Evolutionary conservation across 2,113 vertebrate species (phyloP), one percentile per base, ranked within the genome.

Genomic region (Lophochroa leadbeateri): DNA sequence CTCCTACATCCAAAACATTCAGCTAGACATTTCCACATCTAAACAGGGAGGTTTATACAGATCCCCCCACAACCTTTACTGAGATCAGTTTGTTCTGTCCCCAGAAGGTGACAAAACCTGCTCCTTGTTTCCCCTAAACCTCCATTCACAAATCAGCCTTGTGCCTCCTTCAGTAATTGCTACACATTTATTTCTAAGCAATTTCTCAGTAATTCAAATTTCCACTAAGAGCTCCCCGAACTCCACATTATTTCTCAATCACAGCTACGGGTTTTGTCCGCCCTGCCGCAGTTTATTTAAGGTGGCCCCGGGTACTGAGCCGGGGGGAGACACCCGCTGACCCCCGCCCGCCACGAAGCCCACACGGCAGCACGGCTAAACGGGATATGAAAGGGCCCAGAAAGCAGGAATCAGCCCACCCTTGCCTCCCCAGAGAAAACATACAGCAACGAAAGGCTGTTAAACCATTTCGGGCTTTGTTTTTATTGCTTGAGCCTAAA

Each of bases 121-220:
- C 1, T 41, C 58, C 79, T 85, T 86, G 25, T 71, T 81, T 71
- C 17, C 27, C 11, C 20, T 49, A 80, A 80, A 15, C 29, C 71
- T 58, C 88, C 37, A 39, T 29, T 57, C 63, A 84, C 55, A 60
- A 74, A 79, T 10, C 57, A 87, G 47, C 47, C 35, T 84, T 87
- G 87, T 86, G 76, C 50, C 50, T 86, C 46, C 23, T 55, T 55
- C 90, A 27, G 24, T 75, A 86, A 94, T 50, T 20, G 76, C 64
- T 31, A 75, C 35, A 13, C 44, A 46, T 67, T 61, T 84, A 64
- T 78, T 95, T 93, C 78, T 17, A 96, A 82, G 69, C 81, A 61
- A 86, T 94, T 90, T 88, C 92, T 46, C 85, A 9, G 72, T 16
- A 68, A 94, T 70, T 92, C 68, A 50, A 28, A 92, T 90, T 63